A percentile compares a stretch with the other conserved stretches of the same genome.
phyloP scores from a whole-genome alignment of 2,888 invertebrate genomes.

The Polymixis lichenea region DNA sequence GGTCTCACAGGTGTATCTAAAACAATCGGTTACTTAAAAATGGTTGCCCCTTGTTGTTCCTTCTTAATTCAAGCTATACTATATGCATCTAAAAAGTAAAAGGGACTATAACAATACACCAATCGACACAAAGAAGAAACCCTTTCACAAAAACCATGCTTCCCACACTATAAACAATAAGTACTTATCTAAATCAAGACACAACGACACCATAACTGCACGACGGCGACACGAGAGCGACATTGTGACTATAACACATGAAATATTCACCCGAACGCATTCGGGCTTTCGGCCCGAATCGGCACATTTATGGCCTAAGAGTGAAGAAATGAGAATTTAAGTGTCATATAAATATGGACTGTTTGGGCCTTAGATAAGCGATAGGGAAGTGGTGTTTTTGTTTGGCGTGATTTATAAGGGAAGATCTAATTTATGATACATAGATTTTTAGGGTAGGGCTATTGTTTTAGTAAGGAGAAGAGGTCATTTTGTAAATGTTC shows the following conservation, averaged over 20 bases:
- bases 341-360: constrained; percentile 70
- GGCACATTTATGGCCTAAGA: constrained; percentile 68
- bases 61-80: not conserved
- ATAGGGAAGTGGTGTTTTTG: constrained; percentile 18
- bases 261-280: constrained; percentile 63
- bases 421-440: constrained; percentile 31
- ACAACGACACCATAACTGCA: constrained; percentile 41
- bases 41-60: not conserved
- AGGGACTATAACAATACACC: not conserved
- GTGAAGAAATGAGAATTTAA: constrained; percentile 77
- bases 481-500: constrained; percentile 2
- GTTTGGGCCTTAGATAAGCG: constrained; percentile 7
- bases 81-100: not conserved
- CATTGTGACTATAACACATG: constrained; percentile 42
- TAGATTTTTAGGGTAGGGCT: not conserved
- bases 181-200: constrained; percentile 64
- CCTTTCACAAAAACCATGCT: not conserved
- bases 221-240: constrained; percentile 36
- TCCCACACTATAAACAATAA: constrained; percentile 48
- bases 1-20: not conserved
- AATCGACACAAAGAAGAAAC: not conserved
- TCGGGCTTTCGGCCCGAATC: constrained; percentile 59
- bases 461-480: not conserved
- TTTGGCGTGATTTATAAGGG: constrained; percentile 28
- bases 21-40: too few species aligned